A percentile compares a stretch with the other conserved stretches of the same genome.
These are phyloP conservation scores for Cheilosia grossa DNA, from an alignment of 2,888 invertebrate genomes.

Conservation along the genomic window DNA sequence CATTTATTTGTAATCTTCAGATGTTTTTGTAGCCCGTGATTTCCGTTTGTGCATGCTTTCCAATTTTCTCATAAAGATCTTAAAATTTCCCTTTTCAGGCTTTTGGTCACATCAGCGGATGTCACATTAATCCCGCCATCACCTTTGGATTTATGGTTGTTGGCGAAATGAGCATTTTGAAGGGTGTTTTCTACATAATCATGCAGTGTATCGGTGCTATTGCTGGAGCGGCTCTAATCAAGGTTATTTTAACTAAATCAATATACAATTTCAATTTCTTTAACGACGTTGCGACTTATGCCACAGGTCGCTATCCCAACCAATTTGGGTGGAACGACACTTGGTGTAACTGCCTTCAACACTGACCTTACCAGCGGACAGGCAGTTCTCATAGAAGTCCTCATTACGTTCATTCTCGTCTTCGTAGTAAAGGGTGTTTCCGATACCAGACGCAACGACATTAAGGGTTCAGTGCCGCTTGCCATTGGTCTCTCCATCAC, in stretches of 20 bases:
- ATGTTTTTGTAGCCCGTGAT: too few species aligned
- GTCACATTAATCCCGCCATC: slow-evolving; percentile 96
- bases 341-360: slow-evolving; percentile 88
- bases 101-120: slow-evolving; percentile 94
- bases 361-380: slow-evolving; percentile 86
- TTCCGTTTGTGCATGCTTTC: too few species aligned
- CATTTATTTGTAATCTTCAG: too few species aligned
- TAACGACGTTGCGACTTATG: neutral
- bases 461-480: slow-evolving; percentile 92
- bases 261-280: slow-evolving; percentile 76
- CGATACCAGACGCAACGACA: slow-evolving; percentile 90
- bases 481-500: slow-evolving; percentile 94
- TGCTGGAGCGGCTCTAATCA: slow-evolving; percentile 90
- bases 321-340: slow-evolving; percentile 81
- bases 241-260: slow-evolving; percentile 83
- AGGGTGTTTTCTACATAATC: slow-evolving; percentile 91
- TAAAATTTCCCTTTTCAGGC: slow-evolving; percentile 84
- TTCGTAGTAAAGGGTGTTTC: slow-evolving; percentile 94
- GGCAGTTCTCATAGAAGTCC: slow-evolving; percentile 91
- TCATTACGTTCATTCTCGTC: slow-evolving; percentile 94
- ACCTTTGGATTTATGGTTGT: slow-evolving; percentile 91
- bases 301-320: slow-evolving; percentile 84
- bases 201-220: slow-evolving; percentile 92
- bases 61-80: too few species aligned
- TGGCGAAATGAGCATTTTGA: slow-evolving; percentile 91